Percentiles rank a stretch among this genome's conserved stretches.
Conservation (phyloP, 2,888 invertebrate genomes). For the Diadegma fenestrale region DNA sequence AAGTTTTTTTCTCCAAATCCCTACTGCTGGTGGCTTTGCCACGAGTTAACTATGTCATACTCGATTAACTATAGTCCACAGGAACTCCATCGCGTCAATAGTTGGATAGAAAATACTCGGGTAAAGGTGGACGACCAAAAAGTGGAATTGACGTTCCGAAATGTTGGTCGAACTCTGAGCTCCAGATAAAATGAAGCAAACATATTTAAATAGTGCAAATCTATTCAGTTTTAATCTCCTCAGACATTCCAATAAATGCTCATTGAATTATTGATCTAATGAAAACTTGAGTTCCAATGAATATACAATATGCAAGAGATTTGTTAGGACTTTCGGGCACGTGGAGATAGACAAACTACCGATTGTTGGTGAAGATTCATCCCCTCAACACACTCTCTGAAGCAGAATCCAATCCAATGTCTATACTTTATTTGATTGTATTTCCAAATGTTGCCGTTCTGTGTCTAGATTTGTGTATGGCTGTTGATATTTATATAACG, state of each 20-base stretch:
- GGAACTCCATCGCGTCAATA: background rate
- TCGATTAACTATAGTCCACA: background rate
- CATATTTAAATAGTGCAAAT: background rate
- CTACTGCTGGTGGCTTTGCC: background rate
- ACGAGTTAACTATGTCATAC: background rate
- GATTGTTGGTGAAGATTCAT: conserved; percentile 3
- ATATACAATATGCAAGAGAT: background rate
- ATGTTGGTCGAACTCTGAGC: background rate
- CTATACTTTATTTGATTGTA: conserved; percentile 8
- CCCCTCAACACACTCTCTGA: conserved; percentile 1
- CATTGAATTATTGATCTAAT: background rate
- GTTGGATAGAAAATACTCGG: background rate
- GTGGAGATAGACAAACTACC: background rate
- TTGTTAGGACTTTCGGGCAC: background rate
- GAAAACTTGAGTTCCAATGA: background rate
- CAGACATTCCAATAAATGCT: background rate
- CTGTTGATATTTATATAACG: conserved; percentile 21
- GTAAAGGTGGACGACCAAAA: background rate
- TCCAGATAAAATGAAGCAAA: background rate
- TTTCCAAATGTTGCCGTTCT: background rate
- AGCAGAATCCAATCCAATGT: background rate
- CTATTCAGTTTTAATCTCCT: background rate
- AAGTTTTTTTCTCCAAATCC: background rate
- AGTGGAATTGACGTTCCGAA: background rate
- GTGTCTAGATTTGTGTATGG: background rate